Base-by-base conservation (phyloP, 2,797 vertebrate species). In the Selene dorsalis region DNA sequence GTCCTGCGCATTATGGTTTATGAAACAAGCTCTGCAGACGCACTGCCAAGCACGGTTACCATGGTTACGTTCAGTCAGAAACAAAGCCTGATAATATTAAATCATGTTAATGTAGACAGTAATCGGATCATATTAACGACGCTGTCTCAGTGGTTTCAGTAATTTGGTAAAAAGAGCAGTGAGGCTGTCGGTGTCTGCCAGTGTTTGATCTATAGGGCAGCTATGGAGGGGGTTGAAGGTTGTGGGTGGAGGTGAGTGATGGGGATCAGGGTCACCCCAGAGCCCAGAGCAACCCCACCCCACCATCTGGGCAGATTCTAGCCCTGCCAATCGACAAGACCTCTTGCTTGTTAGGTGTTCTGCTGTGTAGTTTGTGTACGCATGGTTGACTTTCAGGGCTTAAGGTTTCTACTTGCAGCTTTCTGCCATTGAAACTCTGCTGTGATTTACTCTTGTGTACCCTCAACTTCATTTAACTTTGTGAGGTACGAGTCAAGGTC, bases 231-330 rank as follows among this genome's bases (percentile, higher is more conserved):
- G 28, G 30, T 3, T 30, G 28, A 48, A 48, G 16, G 43, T 50
- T 30, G 12, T 64, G 62, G 24, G 24, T 26, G 48, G 50, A 39
- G 24, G 28, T 65, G 38, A 68, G 28, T 45, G 52, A 68, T 45
- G 30, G 32, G 55, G 73, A 64, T 76, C 61, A 30, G 4, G 47
- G 70, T 52, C 50, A 9, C 38, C 30, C 61, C 24, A 68, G 4
- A 8, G 45, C 58, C 47, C 30, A 69, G 35, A 64, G 47, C 22
- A 20, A 20, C 73, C 69, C 66, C 65, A n/a, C 61, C 62, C 35
- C 59, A 77, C 86, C 86, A 84, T 90, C 89, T 91, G 87, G 83
- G 47, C 67, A 55, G 30, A 30, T 57, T 68, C 67, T 26, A 16
- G 39, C 30, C 13, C 50, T 70, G 79, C 69, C 79, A 75, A 39